A percentile compares a stretch with the other conserved stretches of the same genome.
Conservation (phyloP, 2,888 invertebrate species). For the Orthosia gracilis region DNA sequence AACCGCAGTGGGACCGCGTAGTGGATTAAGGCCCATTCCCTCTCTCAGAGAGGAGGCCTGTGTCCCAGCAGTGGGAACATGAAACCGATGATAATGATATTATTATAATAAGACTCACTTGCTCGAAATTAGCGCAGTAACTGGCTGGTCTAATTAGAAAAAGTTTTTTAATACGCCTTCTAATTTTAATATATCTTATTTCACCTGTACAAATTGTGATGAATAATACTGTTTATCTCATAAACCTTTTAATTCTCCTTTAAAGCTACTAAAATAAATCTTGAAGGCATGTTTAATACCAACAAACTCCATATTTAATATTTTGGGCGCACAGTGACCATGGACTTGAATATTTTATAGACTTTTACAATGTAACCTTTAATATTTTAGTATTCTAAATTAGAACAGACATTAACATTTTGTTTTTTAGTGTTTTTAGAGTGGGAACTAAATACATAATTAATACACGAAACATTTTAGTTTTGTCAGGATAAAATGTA, state of each 20-base stretch:
- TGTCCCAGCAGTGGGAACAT: no score
- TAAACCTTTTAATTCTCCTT: slow-evolving; percentile 39
- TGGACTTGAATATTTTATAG: slow-evolving; percentile 20
- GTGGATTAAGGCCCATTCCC: no score
- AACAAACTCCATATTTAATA: slow-evolving; percentile 54
- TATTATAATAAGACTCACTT: no score
- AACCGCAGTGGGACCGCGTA: no score
- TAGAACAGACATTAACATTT: not conserved
- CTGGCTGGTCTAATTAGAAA: not conserved
- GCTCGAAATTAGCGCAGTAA: no score
- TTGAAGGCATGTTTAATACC: slow-evolving; percentile 53
- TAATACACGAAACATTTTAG: not conserved
- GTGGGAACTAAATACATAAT: not conserved
- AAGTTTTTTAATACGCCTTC: not conserved
- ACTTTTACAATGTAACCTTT: slow-evolving; percentile 8
- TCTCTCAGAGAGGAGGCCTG: no score
- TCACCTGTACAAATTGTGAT: slow-evolving; percentile 11
- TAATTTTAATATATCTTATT: slow-evolving; percentile 20
- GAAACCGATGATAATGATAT: no score
- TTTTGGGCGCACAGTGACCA: slow-evolving; percentile 45
- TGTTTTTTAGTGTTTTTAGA: slow-evolving; percentile 9
- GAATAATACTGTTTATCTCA: slow-evolving; percentile 35
- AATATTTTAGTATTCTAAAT: slow-evolving; percentile 11
- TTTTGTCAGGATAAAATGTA: not conserved
- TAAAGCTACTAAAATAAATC: slow-evolving; percentile 56